Evolutionary conservation across 92 coral and sea anemone genomes (phyloP).

Genomic region (Porites rus): DNA sequence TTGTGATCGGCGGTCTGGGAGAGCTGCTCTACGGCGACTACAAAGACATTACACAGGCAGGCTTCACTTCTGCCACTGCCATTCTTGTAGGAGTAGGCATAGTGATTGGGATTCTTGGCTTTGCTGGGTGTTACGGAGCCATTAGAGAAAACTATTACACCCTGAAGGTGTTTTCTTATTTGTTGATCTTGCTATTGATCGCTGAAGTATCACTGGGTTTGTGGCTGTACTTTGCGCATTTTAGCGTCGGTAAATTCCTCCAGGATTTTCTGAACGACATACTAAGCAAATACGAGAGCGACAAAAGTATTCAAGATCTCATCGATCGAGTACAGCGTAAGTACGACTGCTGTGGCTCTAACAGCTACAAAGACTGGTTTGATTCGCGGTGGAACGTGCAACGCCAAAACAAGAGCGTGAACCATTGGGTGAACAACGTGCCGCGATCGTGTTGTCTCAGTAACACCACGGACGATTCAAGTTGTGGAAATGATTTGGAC

Average conservation of each 20-base stretch:
- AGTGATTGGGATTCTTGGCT: conserved; percentile 64
- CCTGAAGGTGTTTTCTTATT: conserved; percentile 67
- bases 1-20: conserved; percentile 74
- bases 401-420: conserved; percentile 64
- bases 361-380: conserved; percentile 76
- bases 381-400: conserved; percentile 69
- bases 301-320: conserved; percentile 51
- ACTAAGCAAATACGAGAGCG: conserved; percentile 55
- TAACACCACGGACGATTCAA: conserved; percentile 65
- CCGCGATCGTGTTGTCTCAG: conserved; percentile 77
- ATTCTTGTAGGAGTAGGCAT: conserved; percentile 69
- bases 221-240: conserved; percentile 80
- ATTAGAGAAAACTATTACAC: conserved; percentile 64
- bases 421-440: conserved; percentile 59
- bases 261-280: conserved; percentile 63
- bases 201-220: conserved; percentile 62
- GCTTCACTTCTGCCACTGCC: conserved; percentile 77
- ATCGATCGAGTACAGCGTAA: conserved; percentile 67
- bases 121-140: conserved; percentile 73
- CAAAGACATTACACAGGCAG: conserved; percentile 61
- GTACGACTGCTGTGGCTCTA: conserved; percentile 75
- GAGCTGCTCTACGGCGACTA: conserved; percentile 74
- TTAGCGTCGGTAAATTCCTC: conserved; percentile 61
- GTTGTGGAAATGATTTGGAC: conserved; percentile 74
- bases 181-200: conserved; percentile 61